Evolutionary conservation across 2,797 vertebrate species (phyloP), one percentile per base, ranked within the genome.

Genomic region (Pangasius djambal): DNA sequence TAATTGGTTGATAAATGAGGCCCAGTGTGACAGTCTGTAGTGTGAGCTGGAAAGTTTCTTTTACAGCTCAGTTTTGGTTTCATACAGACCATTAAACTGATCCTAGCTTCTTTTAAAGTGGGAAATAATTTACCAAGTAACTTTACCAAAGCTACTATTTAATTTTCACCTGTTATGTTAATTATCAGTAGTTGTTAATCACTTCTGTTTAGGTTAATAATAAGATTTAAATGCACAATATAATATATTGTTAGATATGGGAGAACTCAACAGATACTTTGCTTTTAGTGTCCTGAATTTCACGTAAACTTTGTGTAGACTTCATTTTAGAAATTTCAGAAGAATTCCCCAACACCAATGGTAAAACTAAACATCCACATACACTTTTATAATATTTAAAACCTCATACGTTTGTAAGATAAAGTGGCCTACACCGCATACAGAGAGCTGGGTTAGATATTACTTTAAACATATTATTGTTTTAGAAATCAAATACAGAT

Each of bases 391-490:
- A 25, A 83, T n/a, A 52, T 79, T 55, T 34, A 25, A 77, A 57
- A 34, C n/a, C 8, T 57, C 50, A 50, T 34, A 79, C 20, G 22
- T 63, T 59, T 37, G 16, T 57, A 59, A 13, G 79, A 82, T 61
- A 83, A 67, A n/a, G 2, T 69, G 44, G 69, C 83, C 63, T 22
- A 69, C 83, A 85, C 82, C 82, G 48, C 25, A 8, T 65, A 28
- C 59, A 44, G 6, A 65, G 10, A 65, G 37, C 22, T 83, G 78
- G 8, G 22, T 59, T 37, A 59, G 78, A 81, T 34, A 57, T 10
- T 25, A 34, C 78, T 22, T 81, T 20, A 20, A 57, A 8, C 37
- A n/a, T 44, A n/a, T 63, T n/a, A 63, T 83, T 44, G 22, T 8
- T n/a, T 28, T 28, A 44, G 37, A 63, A 83, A 44, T 83, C 6